A percentile compares a stretch with the other conserved stretches of the same genome.
These are phyloP conservation scores for Drosophila diplacantha DNA, from an alignment of 2,888 invertebrate species.

Conservation along the genomic window DNA sequence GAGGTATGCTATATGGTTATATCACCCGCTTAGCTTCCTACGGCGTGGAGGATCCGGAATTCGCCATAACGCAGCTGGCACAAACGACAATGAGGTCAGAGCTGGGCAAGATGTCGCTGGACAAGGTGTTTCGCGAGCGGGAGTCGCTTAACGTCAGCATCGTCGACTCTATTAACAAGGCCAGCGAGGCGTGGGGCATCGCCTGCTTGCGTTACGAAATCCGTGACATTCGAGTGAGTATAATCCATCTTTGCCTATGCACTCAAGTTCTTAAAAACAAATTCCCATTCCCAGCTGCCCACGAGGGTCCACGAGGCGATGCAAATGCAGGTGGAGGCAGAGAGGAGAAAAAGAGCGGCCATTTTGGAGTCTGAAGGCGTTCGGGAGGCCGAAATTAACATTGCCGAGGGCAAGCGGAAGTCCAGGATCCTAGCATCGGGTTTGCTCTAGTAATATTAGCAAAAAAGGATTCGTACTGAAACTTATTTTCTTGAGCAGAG, in stretches of 20 bases:
- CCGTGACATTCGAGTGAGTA: slow-evolving; percentile 80
- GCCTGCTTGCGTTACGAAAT: slow-evolving; percentile 97
- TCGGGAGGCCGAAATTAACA: slow-evolving; percentile 94
- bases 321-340: slow-evolving; percentile 99
- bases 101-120: slow-evolving; percentile 96
- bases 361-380: slow-evolving; percentile 98
- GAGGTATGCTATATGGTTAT: slow-evolving; percentile 4
- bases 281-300: slow-evolving; percentile 83
- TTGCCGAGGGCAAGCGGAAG: slow-evolving; percentile 96
- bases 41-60: slow-evolving; percentile 99
- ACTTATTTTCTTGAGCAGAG: slow-evolving; percentile 80
- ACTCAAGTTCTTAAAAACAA: slow-evolving; percentile 2
- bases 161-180: slow-evolving; percentile 97
- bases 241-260: background rate
- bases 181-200: slow-evolving; percentile 99
- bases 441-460: slow-evolving; percentile 65
- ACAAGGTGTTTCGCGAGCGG: slow-evolving; percentile 97
- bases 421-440: slow-evolving; percentile 94
- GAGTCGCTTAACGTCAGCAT: slow-evolving; percentile 96
- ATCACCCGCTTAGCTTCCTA: slow-evolving; percentile 84
- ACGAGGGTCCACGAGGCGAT: slow-evolving; percentile 97
- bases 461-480: background rate
- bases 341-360: slow-evolving; percentile 96
- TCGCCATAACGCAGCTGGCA: slow-evolving; percentile 98
- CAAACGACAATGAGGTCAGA: slow-evolving; percentile 99